Evolutionary conservation across 2,113 vertebrate genomes (phyloP).

Genomic region (Pelecanoides urinatrix): DNA sequence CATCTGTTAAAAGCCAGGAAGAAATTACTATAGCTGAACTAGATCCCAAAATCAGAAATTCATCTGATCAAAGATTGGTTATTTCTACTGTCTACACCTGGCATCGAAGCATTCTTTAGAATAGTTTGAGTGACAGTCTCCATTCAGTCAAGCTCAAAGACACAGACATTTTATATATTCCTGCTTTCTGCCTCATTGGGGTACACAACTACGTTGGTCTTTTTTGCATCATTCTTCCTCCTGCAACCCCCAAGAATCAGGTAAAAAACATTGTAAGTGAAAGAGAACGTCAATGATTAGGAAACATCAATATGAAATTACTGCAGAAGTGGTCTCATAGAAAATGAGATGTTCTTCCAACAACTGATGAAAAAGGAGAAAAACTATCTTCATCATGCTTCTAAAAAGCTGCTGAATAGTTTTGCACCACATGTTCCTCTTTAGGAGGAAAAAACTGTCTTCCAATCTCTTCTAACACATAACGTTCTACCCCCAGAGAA

Average conservation of each 20-base stretch:
- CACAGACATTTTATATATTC: background rate
- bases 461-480: background rate
- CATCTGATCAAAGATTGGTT: background rate
- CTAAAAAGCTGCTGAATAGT: background rate
- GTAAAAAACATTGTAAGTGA: background rate
- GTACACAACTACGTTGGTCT: background rate
- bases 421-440: slow-evolving; percentile 27
- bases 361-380: background rate
- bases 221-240: background rate
- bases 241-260: background rate
- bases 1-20: background rate
- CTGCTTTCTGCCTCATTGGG: background rate
- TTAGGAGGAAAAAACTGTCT: background rate
- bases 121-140: background rate
- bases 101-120: background rate
- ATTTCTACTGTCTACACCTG: background rate
- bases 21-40: background rate
- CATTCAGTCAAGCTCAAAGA: background rate
- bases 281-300: background rate
- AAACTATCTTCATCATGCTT: background rate
- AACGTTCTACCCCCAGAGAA: background rate
- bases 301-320: background rate
- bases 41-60: background rate
- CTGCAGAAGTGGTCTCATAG: background rate
- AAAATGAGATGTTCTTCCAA: background rate